Percentiles rank a stretch among this genome's conserved stretches.
Conservation (phyloP, 2,113 vertebrate species). For the Tautogolabrus adspersus region DNA sequence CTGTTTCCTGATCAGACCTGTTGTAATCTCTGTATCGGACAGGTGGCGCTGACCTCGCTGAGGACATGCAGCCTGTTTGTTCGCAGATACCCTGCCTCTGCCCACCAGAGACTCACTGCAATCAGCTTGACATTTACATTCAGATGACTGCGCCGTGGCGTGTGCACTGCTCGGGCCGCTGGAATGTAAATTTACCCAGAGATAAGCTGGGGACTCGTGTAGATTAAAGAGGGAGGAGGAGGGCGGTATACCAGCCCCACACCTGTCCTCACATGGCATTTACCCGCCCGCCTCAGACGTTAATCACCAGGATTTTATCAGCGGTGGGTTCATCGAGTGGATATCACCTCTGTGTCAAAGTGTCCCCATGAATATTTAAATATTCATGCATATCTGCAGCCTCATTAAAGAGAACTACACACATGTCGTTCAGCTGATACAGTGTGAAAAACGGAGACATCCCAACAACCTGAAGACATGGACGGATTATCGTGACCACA, state of each 20-base stretch:
- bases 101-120: slow-evolving; percentile 3
- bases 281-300: not conserved
- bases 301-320: not conserved
- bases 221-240: slow-evolving; percentile 7
- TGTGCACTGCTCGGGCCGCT: not conserved
- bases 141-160: not conserved
- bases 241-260: not conserved
- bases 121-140: slow-evolving; percentile 45
- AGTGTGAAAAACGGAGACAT: not conserved
- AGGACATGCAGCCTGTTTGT: slow-evolving; percentile 8
- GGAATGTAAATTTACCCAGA: slow-evolving; percentile 41
- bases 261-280: slow-evolving; percentile 52
- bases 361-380: not conserved
- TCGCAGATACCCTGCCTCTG: not conserved
- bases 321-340: not conserved
- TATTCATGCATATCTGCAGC: not conserved
- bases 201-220: slow-evolving; percentile 29
- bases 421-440: not conserved
- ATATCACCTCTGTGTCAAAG: not conserved
- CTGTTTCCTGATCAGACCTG: not conserved
- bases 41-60: not conserved
- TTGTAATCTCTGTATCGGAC: not conserved
- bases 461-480: not conserved
- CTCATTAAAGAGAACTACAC: not conserved
- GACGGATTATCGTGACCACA: no score